These are phyloP conservation scores for Lasioglossum calceatum DNA, from an alignment of 2,888 invertebrate genomes.

Conservation along the genomic window DNA sequence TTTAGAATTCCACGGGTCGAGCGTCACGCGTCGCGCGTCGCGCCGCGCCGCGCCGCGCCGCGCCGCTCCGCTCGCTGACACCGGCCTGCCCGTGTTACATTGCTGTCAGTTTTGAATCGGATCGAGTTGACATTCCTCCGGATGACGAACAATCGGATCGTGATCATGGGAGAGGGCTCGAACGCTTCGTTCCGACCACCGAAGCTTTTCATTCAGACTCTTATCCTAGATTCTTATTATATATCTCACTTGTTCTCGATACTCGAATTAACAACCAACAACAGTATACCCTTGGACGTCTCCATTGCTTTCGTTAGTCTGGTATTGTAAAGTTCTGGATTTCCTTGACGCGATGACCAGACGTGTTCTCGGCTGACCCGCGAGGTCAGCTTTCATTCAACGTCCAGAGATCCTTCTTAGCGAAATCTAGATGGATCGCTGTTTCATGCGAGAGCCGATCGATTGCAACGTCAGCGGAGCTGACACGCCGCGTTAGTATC, in stretches of 20 bases:
- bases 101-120: slow-evolving; percentile 65
- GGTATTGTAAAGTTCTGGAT: neutral
- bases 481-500: neutral
- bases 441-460: neutral
- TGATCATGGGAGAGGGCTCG: slow-evolving; percentile 9
- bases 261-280: neutral
- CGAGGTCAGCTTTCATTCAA: slow-evolving; percentile 16
- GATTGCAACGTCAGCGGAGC: neutral
- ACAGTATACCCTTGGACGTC: neutral
- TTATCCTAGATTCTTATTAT: too few species aligned
- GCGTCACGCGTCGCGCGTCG: slow-evolving; percentile 48
- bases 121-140: slow-evolving; percentile 67
- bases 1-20: slow-evolving; percentile 70
- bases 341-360: slow-evolving; percentile 24
- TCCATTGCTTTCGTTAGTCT: slow-evolving; percentile 3
- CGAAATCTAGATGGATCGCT: neutral
- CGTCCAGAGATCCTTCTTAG: neutral
- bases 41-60: slow-evolving; percentile 37
- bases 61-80: slow-evolving; percentile 42
- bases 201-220: neutral
- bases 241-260: neutral
- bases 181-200: neutral
- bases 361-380: neutral
- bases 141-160: slow-evolving; percentile 39
- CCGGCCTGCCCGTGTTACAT: slow-evolving; percentile 46